Evolutionary conservation across 2,113 vertebrate genomes (phyloP), one percentile per base, ranked within the genome.

Genomic region (Glaucomys volans): DNA sequence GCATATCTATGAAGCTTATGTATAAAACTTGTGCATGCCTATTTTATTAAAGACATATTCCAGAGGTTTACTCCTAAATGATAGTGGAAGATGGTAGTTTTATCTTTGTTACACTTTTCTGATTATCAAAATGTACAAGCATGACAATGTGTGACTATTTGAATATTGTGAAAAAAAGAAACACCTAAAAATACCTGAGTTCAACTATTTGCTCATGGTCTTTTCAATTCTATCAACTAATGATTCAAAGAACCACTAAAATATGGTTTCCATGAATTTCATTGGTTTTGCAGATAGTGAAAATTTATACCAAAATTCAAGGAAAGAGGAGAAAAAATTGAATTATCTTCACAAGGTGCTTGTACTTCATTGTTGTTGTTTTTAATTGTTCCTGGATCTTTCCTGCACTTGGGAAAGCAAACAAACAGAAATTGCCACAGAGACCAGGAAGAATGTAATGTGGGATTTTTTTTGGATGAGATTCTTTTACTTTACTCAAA

Each of bases 381-480:
- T 89, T 87, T 13, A 57, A 3, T 75, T 92, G 30, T 91, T 96
- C 87, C 12, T 18, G 50, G 54, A 28, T 80, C 86, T 92, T 79
- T 67, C 44, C 40, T 76, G 40, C 26, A 42, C 50, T 94, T 86
- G 18, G 40, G 69, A 94, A 90, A 76, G 62, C 10, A 71, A 91
- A 57, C 35, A 66, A 90, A 62, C 26, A 92, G 84, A 90, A 52
- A 50, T 76, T 64, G 16, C 69, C 40, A 54, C 40, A 57, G 67
- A 69, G 7, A 67, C 12, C 54, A 79, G 52, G 24, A 84, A 91
- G 22, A 62, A 1, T 77, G 26, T 40, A 8, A 20, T 26, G 30
- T 11, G 40, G 24, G 18, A 17, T 30, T 80, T n/a, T 47, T 80
- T n/a, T 47, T 69, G 30, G 11, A 67, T 76, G 26, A 16, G 16